Evolutionary conservation across 2,113 vertebrate species (phyloP), one percentile per base, ranked within the genome.

Genomic region (Onychostoma macrolepis): DNA sequence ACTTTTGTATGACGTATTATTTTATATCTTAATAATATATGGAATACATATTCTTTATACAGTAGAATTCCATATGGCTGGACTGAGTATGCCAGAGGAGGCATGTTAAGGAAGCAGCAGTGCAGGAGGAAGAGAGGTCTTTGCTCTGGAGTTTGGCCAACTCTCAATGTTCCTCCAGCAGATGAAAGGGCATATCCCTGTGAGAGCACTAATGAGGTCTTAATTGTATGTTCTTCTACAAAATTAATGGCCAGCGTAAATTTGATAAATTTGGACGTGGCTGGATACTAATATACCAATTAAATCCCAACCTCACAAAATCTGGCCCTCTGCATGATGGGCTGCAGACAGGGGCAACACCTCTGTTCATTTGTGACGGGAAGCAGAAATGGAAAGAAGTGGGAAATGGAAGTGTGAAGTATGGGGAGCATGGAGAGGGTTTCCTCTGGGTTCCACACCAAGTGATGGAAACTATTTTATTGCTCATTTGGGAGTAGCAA

Each of bases 141-240:
- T 88, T 89, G 90, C 89, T 84, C 92, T 95, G 94, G 94, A 94
- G 89, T 89, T 53, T 58, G 87, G 91, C 94, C 95, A 95, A 94
- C 88, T 91, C 93, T 90, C 92, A 95, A 95, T 95, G 95, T 95
- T 95, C 94, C 93, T 91, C 92, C 86, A 89, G 89, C 91, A 93
- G 94, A 94, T 93, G 92, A 95, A 95, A 95, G 95, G 94, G 90
- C 94, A 93, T 92, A 92, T 93, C 94, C 95, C 92, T 93, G 93
- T 91, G 93, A 94, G 94, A 89, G 75, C 89, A 82, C 90, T 95
- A 94, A 95, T 94, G 92, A 94, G 92, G 77, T 86, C 93, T 93
- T 96, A 95, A 95, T 96, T 95, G 95, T 95, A 95, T 95, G 95
- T 96, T 95, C 95, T 94, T 95, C 92, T 91, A 89, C 94, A 94